Percentiles rank a stretch among this genome's conserved stretches.
phyloP scores from a whole-genome alignment of 2,888 invertebrate genomes.

The Myopa testacea region DNA sequence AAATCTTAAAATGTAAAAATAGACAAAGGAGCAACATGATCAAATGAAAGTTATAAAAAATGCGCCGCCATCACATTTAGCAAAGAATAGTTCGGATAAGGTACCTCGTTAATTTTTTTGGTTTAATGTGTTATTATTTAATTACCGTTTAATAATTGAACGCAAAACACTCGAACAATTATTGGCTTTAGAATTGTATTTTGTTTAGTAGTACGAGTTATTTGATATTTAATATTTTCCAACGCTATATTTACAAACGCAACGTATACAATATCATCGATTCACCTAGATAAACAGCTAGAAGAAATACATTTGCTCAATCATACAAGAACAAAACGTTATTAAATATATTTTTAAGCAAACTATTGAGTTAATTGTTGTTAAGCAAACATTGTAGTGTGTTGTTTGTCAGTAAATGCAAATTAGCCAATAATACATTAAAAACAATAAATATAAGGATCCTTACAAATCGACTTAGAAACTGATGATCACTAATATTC shows the following conservation, averaged over 20 bases:
- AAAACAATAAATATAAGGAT: not conserved
- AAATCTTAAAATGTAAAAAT: conserved; percentile 19
- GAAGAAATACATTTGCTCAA: not conserved
- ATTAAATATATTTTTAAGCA: too few species aligned
- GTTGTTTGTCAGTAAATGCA: too few species aligned
- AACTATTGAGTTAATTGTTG: too few species aligned
- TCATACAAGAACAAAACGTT: not conserved
- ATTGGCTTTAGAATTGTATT: not conserved
- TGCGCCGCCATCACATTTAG: conserved; percentile 87
- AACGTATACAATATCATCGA: not conserved
- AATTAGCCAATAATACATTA: too few species aligned
- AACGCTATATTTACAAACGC: not conserved
- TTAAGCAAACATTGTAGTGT: too few species aligned
- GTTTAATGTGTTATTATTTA: conserved; percentile 20
- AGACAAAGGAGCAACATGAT: conserved; percentile 74
- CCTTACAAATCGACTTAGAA: not conserved
- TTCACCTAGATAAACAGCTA: not conserved
- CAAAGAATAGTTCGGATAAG: conserved; percentile 88
- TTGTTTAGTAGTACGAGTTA: not conserved
- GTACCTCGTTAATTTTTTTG: conserved; percentile 69
- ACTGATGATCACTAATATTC: not conserved
- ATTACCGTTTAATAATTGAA: not conserved
- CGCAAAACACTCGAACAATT: not conserved
- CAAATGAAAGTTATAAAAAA: conserved; percentile 84
- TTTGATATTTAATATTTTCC: not conserved